Percentiles rank a stretch among this genome's conserved stretches.
Conservation (phyloP, 2,113 vertebrate genomes). For the Nanger granti region DNA sequence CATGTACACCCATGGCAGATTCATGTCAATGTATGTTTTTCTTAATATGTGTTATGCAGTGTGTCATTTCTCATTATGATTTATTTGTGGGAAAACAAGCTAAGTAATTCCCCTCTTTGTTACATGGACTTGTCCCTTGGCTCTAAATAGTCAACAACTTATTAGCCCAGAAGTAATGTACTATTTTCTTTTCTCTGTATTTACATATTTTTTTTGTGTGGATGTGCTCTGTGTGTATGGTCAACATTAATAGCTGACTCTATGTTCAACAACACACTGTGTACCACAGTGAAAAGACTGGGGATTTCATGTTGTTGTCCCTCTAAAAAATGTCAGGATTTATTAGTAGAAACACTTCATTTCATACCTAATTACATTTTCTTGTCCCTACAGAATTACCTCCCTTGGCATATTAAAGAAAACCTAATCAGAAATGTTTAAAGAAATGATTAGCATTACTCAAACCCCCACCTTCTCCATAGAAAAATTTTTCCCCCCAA, state of each 20-base stretch:
- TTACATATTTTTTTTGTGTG: background rate
- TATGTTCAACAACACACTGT: background rate
- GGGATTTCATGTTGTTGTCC: background rate
- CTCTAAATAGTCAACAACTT: constrained; percentile 6
- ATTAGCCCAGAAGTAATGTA: background rate
- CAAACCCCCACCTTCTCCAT: background rate
- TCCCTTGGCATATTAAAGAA: background rate
- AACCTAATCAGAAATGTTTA: background rate
- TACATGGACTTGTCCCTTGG: background rate
- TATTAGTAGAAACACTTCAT: background rate
- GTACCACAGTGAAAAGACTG: background rate
- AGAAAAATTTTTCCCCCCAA: background rate
- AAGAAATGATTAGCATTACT: background rate
- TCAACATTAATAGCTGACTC: background rate
- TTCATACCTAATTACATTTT: background rate
- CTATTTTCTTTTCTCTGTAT: background rate
- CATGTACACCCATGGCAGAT: too few species aligned
- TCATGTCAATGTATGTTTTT: background rate
- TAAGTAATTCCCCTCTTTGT: background rate
- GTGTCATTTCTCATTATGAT: background rate
- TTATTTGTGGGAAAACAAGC: background rate
- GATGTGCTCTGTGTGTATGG: background rate
- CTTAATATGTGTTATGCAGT: background rate
- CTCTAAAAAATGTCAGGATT: background rate
- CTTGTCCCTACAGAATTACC: background rate